Base-by-base conservation (phyloP, 92 coral and sea anemone genomes). In the Porites evermanni region DNA sequence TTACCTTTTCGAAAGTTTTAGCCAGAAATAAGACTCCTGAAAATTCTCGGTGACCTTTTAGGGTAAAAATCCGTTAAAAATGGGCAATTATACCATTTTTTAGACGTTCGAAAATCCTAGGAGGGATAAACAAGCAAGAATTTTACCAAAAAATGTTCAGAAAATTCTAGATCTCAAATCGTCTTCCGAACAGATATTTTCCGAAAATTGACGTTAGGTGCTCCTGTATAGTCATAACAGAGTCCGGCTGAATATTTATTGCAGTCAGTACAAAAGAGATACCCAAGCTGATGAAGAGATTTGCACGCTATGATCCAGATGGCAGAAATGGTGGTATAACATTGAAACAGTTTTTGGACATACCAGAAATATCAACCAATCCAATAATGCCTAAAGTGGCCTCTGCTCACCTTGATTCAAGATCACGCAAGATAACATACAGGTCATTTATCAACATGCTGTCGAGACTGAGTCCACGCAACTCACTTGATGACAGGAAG, bases 261-360 rank as follows among this genome's bases (percentile, higher is more conserved):
- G 60, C 56, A 94, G 98, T 94, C 60, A 94, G 90, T 17, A 68
- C 91, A 59, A 92, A 92, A 52, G 98, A 92, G 81, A 86, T 94
- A 14, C 68, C 80, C n/a, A 90, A 89, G 80, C 90, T 94, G 16
- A 58, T 94, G 56, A 93, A 92, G 82, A 86, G 98, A 61, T 92
- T 87, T 83, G 66, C 86, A 9, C 86, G 84, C 53, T 88, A 92
- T 79, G 89, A 85, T 56, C 92, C 84, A 21, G 75, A 87, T 11
- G 91, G 75, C 53, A 80, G 67, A 74, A 84, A 85, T n/a, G 74
- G 72, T 9, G 70, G 79, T 2, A 87, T 94, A 32, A 73, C 90
- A 32, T 66, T 92, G 19, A 64, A 89, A 21, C 82, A 93, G 65
- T 90, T 94, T 70, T 90, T 94, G 65, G 80, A 59, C 73, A 84